phyloP scores from a whole-genome alignment of 2,113 vertebrate species.

The Grus americana region DNA sequence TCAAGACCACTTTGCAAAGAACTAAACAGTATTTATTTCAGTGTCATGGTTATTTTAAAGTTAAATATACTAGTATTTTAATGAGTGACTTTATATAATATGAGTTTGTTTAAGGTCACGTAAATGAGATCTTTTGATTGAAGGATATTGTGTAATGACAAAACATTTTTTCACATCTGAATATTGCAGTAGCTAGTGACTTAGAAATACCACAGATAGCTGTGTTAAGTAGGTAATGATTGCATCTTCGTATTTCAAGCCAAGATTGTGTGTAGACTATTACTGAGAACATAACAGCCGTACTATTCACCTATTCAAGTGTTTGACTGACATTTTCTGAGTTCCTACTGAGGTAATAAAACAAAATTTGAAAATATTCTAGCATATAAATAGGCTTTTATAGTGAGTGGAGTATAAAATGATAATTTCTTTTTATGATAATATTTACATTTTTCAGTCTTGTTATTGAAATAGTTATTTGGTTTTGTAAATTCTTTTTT shows the following conservation, averaged over 20 bases:
- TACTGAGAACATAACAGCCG: not conserved
- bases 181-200: constrained; percentile 29
- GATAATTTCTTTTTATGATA: not conserved
- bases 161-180: constrained; percentile 49
- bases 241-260: not conserved
- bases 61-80: not conserved
- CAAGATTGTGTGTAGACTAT: constrained; percentile 4
- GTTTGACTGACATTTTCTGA: not conserved
- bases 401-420: not conserved
- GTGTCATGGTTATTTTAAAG: not conserved
- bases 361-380: not conserved
- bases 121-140: constrained; percentile 1
- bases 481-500: not conserved
- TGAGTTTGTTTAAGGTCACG: constrained; percentile 24
- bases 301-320: not conserved
- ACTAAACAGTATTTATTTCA: not conserved
- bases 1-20: not conserved
- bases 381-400: constrained; percentile 14
- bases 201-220: constrained; percentile 43
- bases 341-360: constrained; percentile 4
- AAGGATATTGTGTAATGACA: constrained; percentile 38
- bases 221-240: constrained; percentile 46
- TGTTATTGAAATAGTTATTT: not conserved
- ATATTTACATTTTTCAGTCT: constrained; percentile 2
- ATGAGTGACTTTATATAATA: constrained; percentile 6